Evolutionary conservation across 1,140 invertebrate genomes (phyloP), one percentile per base, ranked within the genome.

Genomic region (Drosophila miranda): DNA sequence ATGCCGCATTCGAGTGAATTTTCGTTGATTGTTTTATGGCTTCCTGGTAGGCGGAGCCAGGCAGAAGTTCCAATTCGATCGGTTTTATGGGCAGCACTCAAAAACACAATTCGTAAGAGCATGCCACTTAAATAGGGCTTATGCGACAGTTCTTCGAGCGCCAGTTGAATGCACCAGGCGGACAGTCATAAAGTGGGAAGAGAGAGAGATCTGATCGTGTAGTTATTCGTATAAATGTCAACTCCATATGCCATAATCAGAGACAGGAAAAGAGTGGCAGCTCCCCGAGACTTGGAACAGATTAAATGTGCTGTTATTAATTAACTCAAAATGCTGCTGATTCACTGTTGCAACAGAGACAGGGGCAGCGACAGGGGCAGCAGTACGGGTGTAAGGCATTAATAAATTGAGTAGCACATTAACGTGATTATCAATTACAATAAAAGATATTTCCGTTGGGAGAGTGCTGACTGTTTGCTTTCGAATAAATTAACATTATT

Each of bases 231-330:
- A 83, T 74, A 73, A 81, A 80, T 77, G 75, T 57, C 62, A 68
- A 71, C 77, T 66, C 55, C 77, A 76, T 75, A 81, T 61, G 57
- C 61, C 72, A 72, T 67, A 80, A 76, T 66, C 59, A 26, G 34
- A 57, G 41, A 5, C 59, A 62, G 14, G 41, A 62, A 38, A 60
- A 64, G 16, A 42, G 48, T 28, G 60, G 51, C 41, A 44, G 49
- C 45, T 53, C 13, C 56, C 19, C 19, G 67, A 38, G 34, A 54
- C 74, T 70, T 77, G 82, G 26, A 68, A 63, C 78, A 81, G 73
- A 86, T 87, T 86, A 86, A 87, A 81, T 81, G 72, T 55, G 60
- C 38, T 26, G 81, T 78, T 81, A 86, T 86, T 86, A 86, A 86
- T 81, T 86, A 78, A 67, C 60, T 61, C 48, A 75, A 51, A 68